phyloP scores from a whole-genome alignment of 2,888 invertebrate genomes.

The Ochropleura leucogaster region DNA sequence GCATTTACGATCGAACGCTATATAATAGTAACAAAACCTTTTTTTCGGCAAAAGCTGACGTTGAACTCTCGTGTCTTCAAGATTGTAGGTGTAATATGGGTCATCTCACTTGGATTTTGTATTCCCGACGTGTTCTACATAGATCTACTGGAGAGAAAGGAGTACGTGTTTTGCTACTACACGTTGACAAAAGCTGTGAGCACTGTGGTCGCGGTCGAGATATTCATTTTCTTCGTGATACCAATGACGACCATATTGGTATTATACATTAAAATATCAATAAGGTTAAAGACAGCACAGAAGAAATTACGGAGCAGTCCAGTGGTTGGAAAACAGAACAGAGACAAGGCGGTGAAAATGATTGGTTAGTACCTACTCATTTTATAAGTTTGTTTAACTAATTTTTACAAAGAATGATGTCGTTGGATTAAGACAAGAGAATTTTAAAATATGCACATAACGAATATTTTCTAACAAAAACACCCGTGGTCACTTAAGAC shows the following conservation, averaged over 20 bases:
- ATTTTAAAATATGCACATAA: neutral
- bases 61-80: conserved; percentile 94
- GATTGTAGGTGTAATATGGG: conserved; percentile 93
- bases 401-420: neutral
- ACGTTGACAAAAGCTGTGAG: conserved; percentile 73
- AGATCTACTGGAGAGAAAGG: conserved; percentile 80
- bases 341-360: conserved; percentile 94
- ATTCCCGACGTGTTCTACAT: conserved; percentile 91
- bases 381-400: neutral
- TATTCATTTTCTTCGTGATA: conserved; percentile 95
- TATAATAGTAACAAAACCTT: conserved; percentile 95
- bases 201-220: conserved; percentile 89
- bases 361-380: conserved; percentile 91
- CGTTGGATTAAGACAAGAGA: neutral
- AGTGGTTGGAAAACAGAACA: conserved; percentile 81
- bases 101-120: conserved; percentile 93
- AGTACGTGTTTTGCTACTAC: conserved; percentile 82
- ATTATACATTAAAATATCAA: conserved; percentile 94
- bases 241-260: conserved; percentile 96
- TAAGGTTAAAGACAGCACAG: conserved; percentile 92
- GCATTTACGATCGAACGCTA: conserved; percentile 97
- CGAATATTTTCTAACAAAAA: neutral
- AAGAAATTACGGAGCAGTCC: conserved; percentile 88
- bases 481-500: neutral
- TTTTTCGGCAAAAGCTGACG: conserved; percentile 94